phyloP scores from a whole-genome alignment of 2,797 vertebrate genomes.

The Pangasius macronema region DNA sequence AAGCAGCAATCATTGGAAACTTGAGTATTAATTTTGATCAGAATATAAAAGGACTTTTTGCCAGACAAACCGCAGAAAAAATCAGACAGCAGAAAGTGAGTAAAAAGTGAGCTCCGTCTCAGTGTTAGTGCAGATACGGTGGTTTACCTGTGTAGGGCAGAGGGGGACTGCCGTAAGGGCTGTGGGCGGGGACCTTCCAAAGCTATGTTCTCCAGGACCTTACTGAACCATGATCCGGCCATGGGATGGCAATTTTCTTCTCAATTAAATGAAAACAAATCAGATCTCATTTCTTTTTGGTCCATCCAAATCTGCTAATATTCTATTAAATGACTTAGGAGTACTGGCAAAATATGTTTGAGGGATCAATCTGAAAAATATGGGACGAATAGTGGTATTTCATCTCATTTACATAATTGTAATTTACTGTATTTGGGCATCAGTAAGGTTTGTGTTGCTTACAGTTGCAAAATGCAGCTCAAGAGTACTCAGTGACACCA shows the following conservation, averaged over 20 bases:
- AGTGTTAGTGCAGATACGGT: neutral
- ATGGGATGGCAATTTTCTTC: neutral
- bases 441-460: neutral
- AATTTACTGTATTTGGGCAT: neutral
- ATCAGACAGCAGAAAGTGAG: neutral
- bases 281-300: neutral
- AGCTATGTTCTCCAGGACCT: neutral
- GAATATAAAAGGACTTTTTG: neutral
- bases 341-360: neutral
- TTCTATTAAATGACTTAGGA: neutral
- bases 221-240: neutral
- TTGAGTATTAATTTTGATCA: neutral
- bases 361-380: neutral
- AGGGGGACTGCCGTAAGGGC: neutral
- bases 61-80: neutral
- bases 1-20: neutral
- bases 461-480: neutral
- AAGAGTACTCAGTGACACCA: neutral
- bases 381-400: neutral
- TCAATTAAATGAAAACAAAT: neutral
- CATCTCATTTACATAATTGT: neutral
- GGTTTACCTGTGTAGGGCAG: neutral
- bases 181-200: neutral
- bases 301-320: neutral
- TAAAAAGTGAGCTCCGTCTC: neutral